Conservation (phyloP, 2,888 invertebrate species). For the Camptogramma bilineatum region DNA sequence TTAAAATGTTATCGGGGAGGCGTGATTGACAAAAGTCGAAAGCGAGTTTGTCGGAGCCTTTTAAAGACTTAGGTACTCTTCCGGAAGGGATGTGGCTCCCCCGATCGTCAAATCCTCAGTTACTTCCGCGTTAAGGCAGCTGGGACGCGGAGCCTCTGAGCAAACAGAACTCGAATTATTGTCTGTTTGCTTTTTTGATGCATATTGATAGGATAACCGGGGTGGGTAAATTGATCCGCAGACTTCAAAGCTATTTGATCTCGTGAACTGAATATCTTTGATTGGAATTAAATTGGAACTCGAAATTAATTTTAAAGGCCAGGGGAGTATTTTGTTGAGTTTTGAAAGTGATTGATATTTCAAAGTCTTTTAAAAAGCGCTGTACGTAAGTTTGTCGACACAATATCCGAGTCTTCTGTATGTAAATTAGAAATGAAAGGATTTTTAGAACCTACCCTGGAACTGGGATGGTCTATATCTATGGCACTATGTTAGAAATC, state of each 20-base stretch:
- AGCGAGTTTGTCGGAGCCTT: slow-evolving; percentile 24
- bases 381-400: not conserved
- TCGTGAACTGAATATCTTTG: slow-evolving; percentile 34
- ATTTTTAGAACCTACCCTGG: too few relatives aligned
- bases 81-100: slow-evolving; percentile 56
- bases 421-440: too few relatives aligned
- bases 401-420: too few relatives aligned
- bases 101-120: slow-evolving; percentile 62
- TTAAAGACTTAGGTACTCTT: slow-evolving; percentile 25
- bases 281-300: slow-evolving; percentile 27
- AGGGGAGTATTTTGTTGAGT: slow-evolving; percentile 18
- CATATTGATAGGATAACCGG: slow-evolving; percentile 36
- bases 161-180: slow-evolving; percentile 41
- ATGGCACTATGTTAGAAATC: too few relatives aligned
- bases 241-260: slow-evolving; percentile 34
- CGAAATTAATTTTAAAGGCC: slow-evolving; percentile 32
- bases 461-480: too few relatives aligned
- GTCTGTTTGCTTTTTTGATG: slow-evolving; percentile 44
- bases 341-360: slow-evolving; percentile 6
- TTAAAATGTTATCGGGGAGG: slow-evolving; percentile 65
- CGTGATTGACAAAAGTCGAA: slow-evolving; percentile 66
- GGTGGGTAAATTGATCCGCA: slow-evolving; percentile 28
- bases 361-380: not conserved
- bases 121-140: slow-evolving; percentile 53
- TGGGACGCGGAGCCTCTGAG: slow-evolving; percentile 43